These are phyloP conservation scores for Climacteris rufus DNA, from an alignment of 2,113 vertebrate species.

Conservation along the genomic window DNA sequence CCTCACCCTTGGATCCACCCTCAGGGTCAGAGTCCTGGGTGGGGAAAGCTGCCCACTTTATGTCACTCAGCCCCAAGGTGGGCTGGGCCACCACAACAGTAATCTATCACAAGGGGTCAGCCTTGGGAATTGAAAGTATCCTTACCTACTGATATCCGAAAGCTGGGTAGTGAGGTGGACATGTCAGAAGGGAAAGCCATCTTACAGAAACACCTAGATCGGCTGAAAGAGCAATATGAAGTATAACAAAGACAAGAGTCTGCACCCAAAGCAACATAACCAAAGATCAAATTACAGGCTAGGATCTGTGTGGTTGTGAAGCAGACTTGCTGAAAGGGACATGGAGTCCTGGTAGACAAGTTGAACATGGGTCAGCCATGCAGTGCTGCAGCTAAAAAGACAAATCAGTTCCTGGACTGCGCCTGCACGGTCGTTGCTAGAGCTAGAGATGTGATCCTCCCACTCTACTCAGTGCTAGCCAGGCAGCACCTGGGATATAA, in stretches of 20 bases:
- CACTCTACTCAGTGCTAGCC: background rate
- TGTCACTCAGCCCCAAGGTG: too few relatives aligned
- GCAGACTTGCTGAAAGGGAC: background rate
- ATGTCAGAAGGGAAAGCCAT: background rate
- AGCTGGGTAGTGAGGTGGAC: background rate
- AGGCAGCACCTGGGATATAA: background rate
- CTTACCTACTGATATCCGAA: background rate
- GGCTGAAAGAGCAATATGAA: background rate
- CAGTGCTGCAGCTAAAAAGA: background rate
- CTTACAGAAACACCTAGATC: background rate
- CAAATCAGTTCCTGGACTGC: background rate
- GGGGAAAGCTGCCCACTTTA: too few relatives aligned
- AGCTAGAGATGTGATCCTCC: background rate
- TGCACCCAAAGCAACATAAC: background rate
- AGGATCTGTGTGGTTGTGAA: background rate
- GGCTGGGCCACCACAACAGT: too few relatives aligned
- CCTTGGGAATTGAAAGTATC: rapidly evolving
- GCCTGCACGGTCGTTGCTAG: too few relatives aligned
- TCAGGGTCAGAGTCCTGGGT: too few relatives aligned
- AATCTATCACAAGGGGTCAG: background rate
- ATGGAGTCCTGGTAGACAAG: background rate
- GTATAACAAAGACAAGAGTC: background rate
- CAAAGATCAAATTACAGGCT: background rate
- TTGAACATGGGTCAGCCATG: background rate
- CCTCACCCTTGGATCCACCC: too few relatives aligned